A percentile compares a stretch with the other conserved stretches of the same genome.
Evolutionary conservation across 1,140 invertebrate genomes (phyloP).

Genomic region (Drosophila rufa): DNA sequence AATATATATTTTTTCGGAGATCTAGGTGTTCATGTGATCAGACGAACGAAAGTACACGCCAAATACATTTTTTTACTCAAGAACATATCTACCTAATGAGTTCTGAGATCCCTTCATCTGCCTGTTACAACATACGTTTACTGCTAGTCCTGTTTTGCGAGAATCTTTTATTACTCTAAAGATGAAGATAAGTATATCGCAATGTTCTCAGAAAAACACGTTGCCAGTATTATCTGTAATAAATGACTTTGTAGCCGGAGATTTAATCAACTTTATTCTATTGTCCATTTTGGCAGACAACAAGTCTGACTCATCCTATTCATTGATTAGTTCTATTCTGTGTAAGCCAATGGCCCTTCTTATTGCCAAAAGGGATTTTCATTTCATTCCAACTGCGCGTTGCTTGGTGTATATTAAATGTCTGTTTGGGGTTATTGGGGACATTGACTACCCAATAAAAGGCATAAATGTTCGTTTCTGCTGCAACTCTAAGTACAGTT

Average conservation of each 20-base stretch:
- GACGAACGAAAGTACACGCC: too few relatives aligned
- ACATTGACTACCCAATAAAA: slow-evolving; percentile 62
- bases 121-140: too few relatives aligned
- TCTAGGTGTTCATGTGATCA: too few relatives aligned
- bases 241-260: slow-evolving; percentile 47
- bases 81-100: too few relatives aligned
- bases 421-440: slow-evolving; percentile 28
- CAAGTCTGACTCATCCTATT: slow-evolving; percentile 17
- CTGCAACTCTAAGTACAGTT: slow-evolving; percentile 25
- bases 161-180: slow-evolving; percentile 21
- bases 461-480: slow-evolving; percentile 13
- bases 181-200: not conserved
- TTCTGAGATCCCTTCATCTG: too few relatives aligned
- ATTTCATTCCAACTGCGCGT: slow-evolving; percentile 38
- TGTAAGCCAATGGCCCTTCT: slow-evolving; percentile 26
- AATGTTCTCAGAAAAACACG: slow-evolving; percentile 5
- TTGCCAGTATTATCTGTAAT: slow-evolving; percentile 26
- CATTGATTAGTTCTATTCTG: not conserved
- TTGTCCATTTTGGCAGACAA: slow-evolving; percentile 27
- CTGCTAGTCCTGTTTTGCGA: not conserved
- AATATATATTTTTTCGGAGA: too few relatives aligned
- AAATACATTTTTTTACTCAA: too few relatives aligned
- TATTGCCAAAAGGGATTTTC: slow-evolving; percentile 39
- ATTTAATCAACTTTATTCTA: slow-evolving; percentile 72
- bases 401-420: slow-evolving; percentile 37